Conservation (phyloP, 2,888 invertebrate species). For the Biston stratarius region DNA sequence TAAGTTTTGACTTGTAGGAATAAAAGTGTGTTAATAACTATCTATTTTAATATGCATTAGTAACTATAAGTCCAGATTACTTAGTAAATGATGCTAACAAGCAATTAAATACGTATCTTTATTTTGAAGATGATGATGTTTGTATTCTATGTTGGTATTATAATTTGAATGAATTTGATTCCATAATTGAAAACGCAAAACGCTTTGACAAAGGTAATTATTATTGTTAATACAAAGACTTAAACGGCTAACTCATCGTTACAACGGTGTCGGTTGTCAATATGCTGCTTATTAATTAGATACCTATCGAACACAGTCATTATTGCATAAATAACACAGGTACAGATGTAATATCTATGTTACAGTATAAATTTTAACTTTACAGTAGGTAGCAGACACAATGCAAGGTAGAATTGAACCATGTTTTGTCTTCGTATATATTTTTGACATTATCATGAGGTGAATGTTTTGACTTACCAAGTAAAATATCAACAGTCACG, state of each 20-base stretch:
- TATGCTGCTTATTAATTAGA: constrained; percentile 1
- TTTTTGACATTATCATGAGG: too few relatives aligned
- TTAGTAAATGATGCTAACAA: too few relatives aligned
- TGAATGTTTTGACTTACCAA: constrained; percentile 74
- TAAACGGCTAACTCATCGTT: neutral
- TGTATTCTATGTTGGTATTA: neutral
- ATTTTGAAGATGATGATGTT: neutral
- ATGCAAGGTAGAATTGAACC: too few relatives aligned
- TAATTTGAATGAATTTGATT: neutral
- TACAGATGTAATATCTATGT: too few relatives aligned
- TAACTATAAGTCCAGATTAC: too few relatives aligned
- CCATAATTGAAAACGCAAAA: neutral
- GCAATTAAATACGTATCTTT: neutral
- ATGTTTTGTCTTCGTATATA: too few relatives aligned
- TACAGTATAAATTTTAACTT: too few relatives aligned
- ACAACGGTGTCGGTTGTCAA: neutral
- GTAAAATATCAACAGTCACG: constrained; percentile 91
- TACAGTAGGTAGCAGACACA: too few relatives aligned
- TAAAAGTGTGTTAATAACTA: too few relatives aligned
- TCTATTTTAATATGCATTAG: too few relatives aligned
- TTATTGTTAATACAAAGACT: neutral
- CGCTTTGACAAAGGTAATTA: neutral
- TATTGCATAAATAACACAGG: neutral
- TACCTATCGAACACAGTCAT: too few relatives aligned
- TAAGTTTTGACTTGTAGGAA: too few relatives aligned